Percentiles rank a stretch among this genome's conserved stretches.
These are phyloP conservation scores for Seriola rivoliana DNA, from an alignment of 2,113 vertebrate genomes.

Conservation along the genomic window DNA sequence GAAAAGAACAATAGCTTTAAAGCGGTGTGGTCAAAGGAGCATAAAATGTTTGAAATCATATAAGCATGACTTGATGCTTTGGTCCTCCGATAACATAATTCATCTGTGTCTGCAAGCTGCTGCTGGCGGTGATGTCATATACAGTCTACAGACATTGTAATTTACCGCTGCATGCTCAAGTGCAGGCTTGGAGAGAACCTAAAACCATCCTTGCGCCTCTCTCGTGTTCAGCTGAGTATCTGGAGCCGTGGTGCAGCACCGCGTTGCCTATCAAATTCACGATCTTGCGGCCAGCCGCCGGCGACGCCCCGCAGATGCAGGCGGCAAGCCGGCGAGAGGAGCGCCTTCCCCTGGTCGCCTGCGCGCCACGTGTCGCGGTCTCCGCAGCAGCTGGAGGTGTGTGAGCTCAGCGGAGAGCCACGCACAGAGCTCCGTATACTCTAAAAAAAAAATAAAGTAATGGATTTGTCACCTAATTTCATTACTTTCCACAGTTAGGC, in stretches of 20 bases:
- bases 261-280: constrained; percentile 71
- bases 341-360: constrained; percentile 81
- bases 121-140: constrained; percentile 21
- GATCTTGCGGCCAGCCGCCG: constrained; percentile 78
- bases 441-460: not conserved
- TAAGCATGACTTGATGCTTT: not conserved
- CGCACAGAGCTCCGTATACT: not conserved
- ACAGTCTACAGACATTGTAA: constrained; percentile 17
- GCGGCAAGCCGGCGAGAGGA: constrained; percentile 82
- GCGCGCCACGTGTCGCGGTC: constrained; percentile 86
- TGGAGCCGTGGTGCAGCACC: constrained; percentile 23
- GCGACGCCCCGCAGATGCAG: constrained; percentile 81
- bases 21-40: no score
- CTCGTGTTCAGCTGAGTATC: constrained; percentile 13
- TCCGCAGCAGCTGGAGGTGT: constrained; percentile 82
- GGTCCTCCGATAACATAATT: not conserved
- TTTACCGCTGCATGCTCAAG: constrained; percentile 16
- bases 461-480: no score
- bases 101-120: not conserved
- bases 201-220: not conserved
- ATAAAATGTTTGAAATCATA: not conserved
- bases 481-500: not conserved
- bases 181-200: not conserved
- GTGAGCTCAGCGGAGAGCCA: constrained; percentile 55
- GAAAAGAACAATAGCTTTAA: not conserved